Base-by-base conservation (phyloP, 2,113 vertebrate genomes). In the Equus przewalskii region DNA sequence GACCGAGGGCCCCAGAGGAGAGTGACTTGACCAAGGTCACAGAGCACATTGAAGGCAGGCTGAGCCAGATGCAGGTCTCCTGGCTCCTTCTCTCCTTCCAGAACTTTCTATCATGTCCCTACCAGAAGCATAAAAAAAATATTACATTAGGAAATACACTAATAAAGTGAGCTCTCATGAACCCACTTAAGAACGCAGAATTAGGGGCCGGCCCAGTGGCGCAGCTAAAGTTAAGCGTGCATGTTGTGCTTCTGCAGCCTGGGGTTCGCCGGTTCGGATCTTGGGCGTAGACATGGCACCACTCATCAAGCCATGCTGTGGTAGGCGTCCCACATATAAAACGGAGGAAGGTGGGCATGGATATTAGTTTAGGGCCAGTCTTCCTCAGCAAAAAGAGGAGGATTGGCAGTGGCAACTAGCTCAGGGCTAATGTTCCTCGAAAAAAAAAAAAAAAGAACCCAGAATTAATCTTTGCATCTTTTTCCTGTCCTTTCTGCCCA, bases 401-500 rank as follows among this genome's bases (percentile, higher is more conserved):
- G 36, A 41, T 41, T 41, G 36, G 36, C 36, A 41, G 36, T 41
- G 36, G 36, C 36, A 41, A 41, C 36, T 41, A 41, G 36, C 36
- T 41, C 36, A 41, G 36, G 36, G 36, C 36, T 41, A 41, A 41
- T 41, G 36, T 41, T 41, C 36, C 36, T 41, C 36, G 36, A 41
- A 41, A 41, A 41, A 41, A 41, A 36, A 36, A 41, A 41, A 41
- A 41, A 41, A 78, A 56, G 81, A 62, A 28, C 70, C 41, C 19
- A 46, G 69, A 87, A 83, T 10, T 58, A 65, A 65, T 24, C 24
- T 76, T 82, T 19, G 0, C 36, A n/a, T 54, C 21, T 78, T 51
- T 89, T 83, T 88, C 33, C 87, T 87, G 89, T 93, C 36, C 75
- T 94, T 88, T 16, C 36, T 30, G 67, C 96, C 54, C 18, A 36